A percentile compares a stretch with the other conserved stretches of the same genome.
phyloP scores from a whole-genome alignment of 1,140 invertebrate species.

The Nebria ingens region DNA sequence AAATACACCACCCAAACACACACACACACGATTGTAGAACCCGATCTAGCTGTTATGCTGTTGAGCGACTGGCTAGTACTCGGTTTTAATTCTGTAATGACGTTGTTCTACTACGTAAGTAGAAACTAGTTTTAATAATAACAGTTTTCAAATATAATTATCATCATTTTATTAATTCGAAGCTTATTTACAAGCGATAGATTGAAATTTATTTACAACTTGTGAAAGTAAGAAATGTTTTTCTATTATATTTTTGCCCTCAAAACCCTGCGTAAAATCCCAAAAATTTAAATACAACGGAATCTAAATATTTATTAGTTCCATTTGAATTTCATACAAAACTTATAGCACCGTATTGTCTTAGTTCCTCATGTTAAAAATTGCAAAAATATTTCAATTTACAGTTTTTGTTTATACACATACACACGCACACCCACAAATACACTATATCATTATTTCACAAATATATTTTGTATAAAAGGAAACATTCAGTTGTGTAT shows the following conservation, averaged over 20 bases:
- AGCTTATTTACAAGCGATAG: neutral
- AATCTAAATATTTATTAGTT: slow-evolving; percentile 2
- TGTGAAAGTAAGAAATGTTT: neutral
- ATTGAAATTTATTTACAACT: slow-evolving; percentile 1
- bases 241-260: neutral
- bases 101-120: no score
- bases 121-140: no score
- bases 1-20: no score
- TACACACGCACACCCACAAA: neutral
- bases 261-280: neutral
- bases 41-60: no score
- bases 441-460: neutral
- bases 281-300: neutral
- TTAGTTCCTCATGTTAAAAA: neutral
- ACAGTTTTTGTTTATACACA: neutral
- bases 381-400: slow-evolving; percentile 7
- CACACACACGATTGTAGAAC: no score
- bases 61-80: no score
- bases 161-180: neutral
- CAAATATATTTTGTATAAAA: neutral
- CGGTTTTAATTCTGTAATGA: no score
- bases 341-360: slow-evolving; percentile 5
- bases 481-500: slow-evolving; percentile 1
- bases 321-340: slow-evolving; percentile 5
- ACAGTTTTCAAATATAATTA: slow-evolving; percentile 1